These are phyloP conservation scores for Buathra laborator DNA, from an alignment of 2,888 invertebrate species.

Conservation along the genomic window DNA sequence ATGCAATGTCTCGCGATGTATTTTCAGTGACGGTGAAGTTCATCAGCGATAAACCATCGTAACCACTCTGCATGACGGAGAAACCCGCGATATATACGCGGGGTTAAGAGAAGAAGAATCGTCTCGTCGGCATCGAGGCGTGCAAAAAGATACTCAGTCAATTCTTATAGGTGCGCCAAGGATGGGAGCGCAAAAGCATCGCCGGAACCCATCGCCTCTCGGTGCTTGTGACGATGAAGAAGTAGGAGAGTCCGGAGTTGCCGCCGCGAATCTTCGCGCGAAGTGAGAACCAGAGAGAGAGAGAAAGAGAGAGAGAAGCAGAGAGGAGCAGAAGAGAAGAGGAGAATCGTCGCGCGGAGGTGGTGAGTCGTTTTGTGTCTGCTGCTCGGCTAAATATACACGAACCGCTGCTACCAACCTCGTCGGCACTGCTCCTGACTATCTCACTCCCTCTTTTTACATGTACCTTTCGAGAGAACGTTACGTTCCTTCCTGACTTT, in stretches of 20 bases:
- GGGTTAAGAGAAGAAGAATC: not conserved
- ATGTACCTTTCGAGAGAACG: slow-evolving; percentile 1
- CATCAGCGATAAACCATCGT: not conserved
- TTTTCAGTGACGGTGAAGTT: not conserved
- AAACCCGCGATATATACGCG: slow-evolving; percentile 18
- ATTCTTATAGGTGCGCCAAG: slow-evolving; percentile 50
- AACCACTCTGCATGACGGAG: slow-evolving; percentile 43
- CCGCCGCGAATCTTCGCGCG: slow-evolving; percentile 8
- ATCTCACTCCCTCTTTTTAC: slow-evolving; percentile 14
- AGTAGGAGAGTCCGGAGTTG: slow-evolving; percentile 48
- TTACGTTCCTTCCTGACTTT: slow-evolving; percentile 17
- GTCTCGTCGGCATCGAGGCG: slow-evolving; percentile 62
- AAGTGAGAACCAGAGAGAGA: slow-evolving; percentile 4
- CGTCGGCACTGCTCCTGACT: slow-evolving; percentile 32
- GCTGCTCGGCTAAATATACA: slow-evolving; percentile 80
- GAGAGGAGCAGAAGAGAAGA: slow-evolving; percentile 30
- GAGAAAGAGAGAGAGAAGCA: slow-evolving; percentile 17
- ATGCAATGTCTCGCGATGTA: too few relatives aligned
- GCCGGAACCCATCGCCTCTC: slow-evolving; percentile 41
- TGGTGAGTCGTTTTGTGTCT: slow-evolving; percentile 83
- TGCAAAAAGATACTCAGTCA: slow-evolving; percentile 36
- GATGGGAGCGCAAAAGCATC: slow-evolving; percentile 43
- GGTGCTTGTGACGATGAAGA: slow-evolving; percentile 33
- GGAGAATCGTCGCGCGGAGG: slow-evolving; percentile 74
- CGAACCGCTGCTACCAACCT: slow-evolving; percentile 61